These are phyloP conservation scores for Drosophila peninsularis DNA, from an alignment of 2,888 invertebrate genomes.

Conservation along the genomic window DNA sequence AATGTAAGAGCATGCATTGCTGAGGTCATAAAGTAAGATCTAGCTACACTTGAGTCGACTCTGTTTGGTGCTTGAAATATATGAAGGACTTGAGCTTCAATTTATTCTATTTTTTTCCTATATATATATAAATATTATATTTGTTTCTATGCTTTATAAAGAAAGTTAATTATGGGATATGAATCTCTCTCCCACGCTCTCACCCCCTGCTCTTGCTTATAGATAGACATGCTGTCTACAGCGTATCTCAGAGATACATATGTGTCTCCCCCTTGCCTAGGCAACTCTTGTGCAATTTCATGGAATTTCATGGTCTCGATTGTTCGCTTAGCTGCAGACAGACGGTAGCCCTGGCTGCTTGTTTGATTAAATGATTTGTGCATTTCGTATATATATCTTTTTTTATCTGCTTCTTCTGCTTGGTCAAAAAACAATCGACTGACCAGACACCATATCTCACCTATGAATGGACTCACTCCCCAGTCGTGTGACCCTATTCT, in stretches of 20 bases:
- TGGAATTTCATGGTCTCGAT: constrained; percentile 43
- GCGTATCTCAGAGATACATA: background rate
- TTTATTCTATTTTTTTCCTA: too few species aligned
- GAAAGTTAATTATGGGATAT: too few species aligned
- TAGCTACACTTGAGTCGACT: background rate
- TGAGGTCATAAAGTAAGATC: background rate
- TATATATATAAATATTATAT: too few species aligned
- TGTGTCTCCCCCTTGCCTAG: background rate
- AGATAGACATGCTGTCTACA: background rate
- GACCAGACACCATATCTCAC: constrained; percentile 42
- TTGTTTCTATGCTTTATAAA: background rate
- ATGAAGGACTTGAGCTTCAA: background rate
- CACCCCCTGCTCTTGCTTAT: background rate
- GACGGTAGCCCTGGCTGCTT: constrained; percentile 41
- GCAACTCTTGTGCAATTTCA: constrained; percentile 44
- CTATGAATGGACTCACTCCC: constrained; percentile 61
- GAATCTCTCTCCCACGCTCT: background rate
- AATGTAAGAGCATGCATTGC: background rate
- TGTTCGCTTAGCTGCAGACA: constrained; percentile 38
- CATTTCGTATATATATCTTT: constrained; percentile 35
- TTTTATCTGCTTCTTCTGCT: background rate
- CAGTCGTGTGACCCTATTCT: constrained; percentile 3
- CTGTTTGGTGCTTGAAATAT: background rate
- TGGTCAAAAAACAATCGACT: constrained; percentile 28
- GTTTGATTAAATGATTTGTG: constrained; percentile 70